phyloP scores from a whole-genome alignment of 2,113 vertebrate species.

The Halichoerus grypus region DNA sequence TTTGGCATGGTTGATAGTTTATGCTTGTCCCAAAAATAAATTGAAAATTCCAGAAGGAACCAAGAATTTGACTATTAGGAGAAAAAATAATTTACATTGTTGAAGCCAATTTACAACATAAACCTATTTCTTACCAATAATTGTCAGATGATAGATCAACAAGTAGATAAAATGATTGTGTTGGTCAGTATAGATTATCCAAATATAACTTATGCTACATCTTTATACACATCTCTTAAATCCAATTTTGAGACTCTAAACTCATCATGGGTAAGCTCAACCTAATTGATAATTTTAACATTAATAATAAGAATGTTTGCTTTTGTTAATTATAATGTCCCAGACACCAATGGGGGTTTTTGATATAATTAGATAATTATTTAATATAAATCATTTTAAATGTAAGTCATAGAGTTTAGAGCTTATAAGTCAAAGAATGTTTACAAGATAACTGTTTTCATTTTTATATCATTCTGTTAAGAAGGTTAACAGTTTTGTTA shows the following conservation, averaged over 20 bases:
- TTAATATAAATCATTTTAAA: background rate
- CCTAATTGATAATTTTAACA: background rate
- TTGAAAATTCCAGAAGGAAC: background rate
- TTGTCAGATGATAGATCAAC: background rate
- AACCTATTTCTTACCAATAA: background rate
- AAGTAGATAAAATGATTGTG: background rate
- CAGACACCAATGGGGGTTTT: background rate
- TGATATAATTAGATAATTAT: background rate
- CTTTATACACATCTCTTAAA: background rate
- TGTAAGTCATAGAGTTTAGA: background rate
- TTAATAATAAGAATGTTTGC: background rate
- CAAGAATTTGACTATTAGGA: background rate
- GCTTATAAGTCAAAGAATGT: conserved; percentile 39
- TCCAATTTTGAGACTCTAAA: background rate
- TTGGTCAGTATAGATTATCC: accelerated
- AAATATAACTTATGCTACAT: background rate
- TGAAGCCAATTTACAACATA: background rate
- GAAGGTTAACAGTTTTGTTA: conserved; percentile 67
- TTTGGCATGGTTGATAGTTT: background rate
- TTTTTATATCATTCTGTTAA: conserved; percentile 53
- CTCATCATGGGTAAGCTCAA: background rate
- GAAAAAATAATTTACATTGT: background rate
- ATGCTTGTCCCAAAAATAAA: background rate
- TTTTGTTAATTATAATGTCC: background rate
- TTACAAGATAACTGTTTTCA: conserved; percentile 45